Evolutionary conservation across 2,888 invertebrate genomes (phyloP), one percentile per base, ranked within the genome.

Genomic region (Heterodera filipjevi): DNA sequence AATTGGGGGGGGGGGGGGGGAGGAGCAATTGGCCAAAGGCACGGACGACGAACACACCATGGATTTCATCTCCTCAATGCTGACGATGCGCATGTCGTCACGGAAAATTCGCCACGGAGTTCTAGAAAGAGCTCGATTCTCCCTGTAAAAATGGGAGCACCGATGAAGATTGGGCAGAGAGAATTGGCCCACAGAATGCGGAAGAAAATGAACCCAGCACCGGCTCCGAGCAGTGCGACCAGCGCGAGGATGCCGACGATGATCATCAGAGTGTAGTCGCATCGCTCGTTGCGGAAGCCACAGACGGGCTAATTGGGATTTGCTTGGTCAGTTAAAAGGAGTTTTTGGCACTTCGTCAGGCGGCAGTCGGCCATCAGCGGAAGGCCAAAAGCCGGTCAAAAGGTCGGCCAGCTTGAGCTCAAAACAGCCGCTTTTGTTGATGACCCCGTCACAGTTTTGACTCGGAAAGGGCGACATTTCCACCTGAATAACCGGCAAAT

Each of bases 41-140:
- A 70, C 22, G 70, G 32, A 27, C n/a, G 44, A 19, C 71, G 22
- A 80, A 22, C 46, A 2, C n/a, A 80, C 80, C 86, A 88, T 88
- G 12, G 88, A 88, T 79, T 86, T 88, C 83, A 88, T 85, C 76
- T 88, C 88, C 10, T 88, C 87, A 70, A 84, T 87, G 76, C 83
- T 85, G 71, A 88, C 84, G 30, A 86, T 84, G 6, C 88, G 81
- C 77, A 88, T 85, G 59, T 88, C 88, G 39, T 87, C 86, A 22
- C 87, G 82, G 77, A 84, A 86, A 12, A 88, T 85, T 22, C 88
- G 78, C 88, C 88, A 88, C 0, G 87, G 75, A 30, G 82, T 88
- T 73, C 84, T 85, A 22, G 86, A 83, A 35, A 88, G 78, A 3
- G 87, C 84, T 10, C 84, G 82, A 79, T 84, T 87, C 76, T 89